Evolutionary conservation across 2,113 vertebrate genomes (phyloP), one percentile per base, ranked within the genome.

Genomic region (Sigmodon hispidus): DNA sequence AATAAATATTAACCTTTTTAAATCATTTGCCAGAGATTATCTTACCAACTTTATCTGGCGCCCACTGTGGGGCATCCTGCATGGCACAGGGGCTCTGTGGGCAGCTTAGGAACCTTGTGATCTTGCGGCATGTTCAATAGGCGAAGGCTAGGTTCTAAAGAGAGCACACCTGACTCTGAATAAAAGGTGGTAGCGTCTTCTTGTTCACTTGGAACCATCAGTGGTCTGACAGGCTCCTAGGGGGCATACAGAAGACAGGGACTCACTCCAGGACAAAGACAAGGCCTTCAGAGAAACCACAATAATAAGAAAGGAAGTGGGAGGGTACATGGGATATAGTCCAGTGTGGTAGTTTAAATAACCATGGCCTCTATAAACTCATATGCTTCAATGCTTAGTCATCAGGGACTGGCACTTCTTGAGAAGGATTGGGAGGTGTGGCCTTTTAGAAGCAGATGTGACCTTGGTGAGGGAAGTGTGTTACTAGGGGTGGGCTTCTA

Each of bases 31-130:
- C n/a, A n/a, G n/a, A n/a, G n/a, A n/a, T n/a, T n/a, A n/a, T n/a
- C n/a, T n/a, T n/a, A n/a, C n/a, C n/a, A n/a, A n/a, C n/a, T n/a
- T n/a, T n/a, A n/a, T n/a, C n/a, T n/a, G n/a, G n/a, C n/a, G n/a
- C n/a, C n/a, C n/a, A n/a, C n/a, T n/a, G n/a, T n/a, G n/a, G n/a
- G 50, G 10, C 16, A 48, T 67, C 17, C 5, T 57, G 65, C 73
- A 16, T 19, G 40, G 43, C 36, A 11, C 9, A 31, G 43, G n/a
- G 43, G 16, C 0, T 5, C 11, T 2, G 0, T 7, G 34, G 34
- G 13, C 15, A 15, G 12, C 40, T 59, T 0, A 40, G 61, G 43
- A 31, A 31, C 26, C 45, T 40, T 1, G 7, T 4, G 22, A 40
- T 50, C 24, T 76, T 34, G 7, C 1, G 4, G 6, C 31, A 11